phyloP scores from a whole-genome alignment of 2,113 vertebrate species.

The Vulpes ferrilata region DNA sequence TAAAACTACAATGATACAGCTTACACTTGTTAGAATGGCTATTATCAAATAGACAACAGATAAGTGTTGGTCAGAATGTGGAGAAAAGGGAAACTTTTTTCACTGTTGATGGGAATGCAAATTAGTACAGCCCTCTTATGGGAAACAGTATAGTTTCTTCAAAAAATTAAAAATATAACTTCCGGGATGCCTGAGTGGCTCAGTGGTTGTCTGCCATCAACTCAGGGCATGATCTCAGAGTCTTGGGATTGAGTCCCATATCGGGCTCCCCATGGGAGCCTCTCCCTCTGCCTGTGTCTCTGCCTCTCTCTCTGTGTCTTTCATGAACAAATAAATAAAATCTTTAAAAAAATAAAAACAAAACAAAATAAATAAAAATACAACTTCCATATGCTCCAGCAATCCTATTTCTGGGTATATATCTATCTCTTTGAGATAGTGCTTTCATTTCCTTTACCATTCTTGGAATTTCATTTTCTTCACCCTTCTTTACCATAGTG shows the following conservation, averaged over 20 bases:
- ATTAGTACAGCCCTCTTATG: not conserved
- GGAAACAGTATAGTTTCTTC: not conserved
- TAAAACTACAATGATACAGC: not conserved
- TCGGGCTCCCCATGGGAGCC: too few species aligned
- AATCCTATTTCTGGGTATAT: not conserved
- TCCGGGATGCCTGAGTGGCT: too few species aligned
- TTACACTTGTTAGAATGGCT: not conserved
- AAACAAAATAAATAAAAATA: not conserved
- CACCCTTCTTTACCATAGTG: not conserved
- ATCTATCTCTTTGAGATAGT: not conserved
- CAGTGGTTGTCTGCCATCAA: too few species aligned
- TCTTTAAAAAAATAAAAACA: not conserved
- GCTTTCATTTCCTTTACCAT: not conserved
- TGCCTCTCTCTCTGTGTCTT: too few species aligned
- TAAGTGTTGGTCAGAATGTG: not conserved
- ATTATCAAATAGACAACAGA: not conserved
- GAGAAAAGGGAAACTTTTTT: not conserved
- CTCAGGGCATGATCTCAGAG: too few species aligned
- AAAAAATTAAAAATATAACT: not conserved
- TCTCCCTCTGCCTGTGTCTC: too few species aligned
- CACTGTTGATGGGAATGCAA: not conserved
- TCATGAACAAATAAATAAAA: too few species aligned
- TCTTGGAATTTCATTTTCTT: not conserved
- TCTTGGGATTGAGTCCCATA: too few species aligned
- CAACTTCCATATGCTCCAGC: not conserved